phyloP scores from a whole-genome alignment of 2,888 invertebrate genomes.

The Andrena haemorrhoa region DNA sequence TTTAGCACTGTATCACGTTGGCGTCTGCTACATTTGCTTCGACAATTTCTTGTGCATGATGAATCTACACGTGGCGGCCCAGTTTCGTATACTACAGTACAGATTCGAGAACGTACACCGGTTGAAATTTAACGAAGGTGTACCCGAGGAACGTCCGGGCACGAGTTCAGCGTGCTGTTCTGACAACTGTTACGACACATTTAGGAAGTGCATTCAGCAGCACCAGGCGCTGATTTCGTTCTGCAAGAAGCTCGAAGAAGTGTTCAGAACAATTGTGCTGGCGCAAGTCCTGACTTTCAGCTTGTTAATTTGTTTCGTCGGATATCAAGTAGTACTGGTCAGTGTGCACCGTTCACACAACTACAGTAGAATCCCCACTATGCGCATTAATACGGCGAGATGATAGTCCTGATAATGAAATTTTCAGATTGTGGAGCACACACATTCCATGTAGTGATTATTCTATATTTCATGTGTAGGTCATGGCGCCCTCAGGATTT shows the following conservation, averaged over 20 bases:
- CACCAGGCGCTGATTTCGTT: conserved; percentile 68
- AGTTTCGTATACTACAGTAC: conserved; percentile 72
- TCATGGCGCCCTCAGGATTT: too few species aligned
- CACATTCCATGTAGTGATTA: too few species aligned
- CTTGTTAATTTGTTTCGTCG: conserved; percentile 54
- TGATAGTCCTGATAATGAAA: too few species aligned
- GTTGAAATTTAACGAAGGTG: not conserved
- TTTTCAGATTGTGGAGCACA: too few species aligned
- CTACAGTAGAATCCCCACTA: too few species aligned
- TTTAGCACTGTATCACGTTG: conserved; percentile 57
- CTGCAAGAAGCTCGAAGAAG: conserved; percentile 59
- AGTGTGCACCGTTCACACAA: conserved; percentile 19
- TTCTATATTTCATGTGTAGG: too few species aligned
- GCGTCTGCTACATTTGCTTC: conserved; percentile 71
- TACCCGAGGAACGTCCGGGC: too few species aligned
- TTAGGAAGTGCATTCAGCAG: conserved; percentile 53
- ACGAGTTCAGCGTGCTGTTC: not conserved
- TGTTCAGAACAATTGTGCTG: conserved; percentile 63
- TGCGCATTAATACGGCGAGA: too few species aligned
- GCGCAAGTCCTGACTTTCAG: conserved; percentile 65
- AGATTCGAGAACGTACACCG: conserved; percentile 32
- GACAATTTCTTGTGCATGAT: conserved; percentile 70
- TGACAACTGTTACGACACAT: conserved; percentile 16
- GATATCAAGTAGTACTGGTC: conserved; percentile 60
- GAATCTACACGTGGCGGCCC: conserved; percentile 68